phyloP scores from a whole-genome alignment of 2,113 vertebrate genomes.

The Dromaius novaehollandiae region DNA sequence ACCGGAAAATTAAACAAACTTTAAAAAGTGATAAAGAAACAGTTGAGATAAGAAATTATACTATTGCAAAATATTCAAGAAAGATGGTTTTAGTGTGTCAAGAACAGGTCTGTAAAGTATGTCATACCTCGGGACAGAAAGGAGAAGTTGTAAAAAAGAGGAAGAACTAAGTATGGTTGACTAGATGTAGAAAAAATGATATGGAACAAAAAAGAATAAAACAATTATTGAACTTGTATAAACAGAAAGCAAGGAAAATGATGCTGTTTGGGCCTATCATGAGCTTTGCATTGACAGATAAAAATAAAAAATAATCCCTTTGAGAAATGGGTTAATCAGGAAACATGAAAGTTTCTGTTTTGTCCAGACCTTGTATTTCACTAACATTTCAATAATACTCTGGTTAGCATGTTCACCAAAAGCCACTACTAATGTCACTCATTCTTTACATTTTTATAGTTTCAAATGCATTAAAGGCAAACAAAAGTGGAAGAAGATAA shows the following conservation, averaged over 20 bases:
- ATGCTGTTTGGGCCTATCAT: background rate
- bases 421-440: background rate
- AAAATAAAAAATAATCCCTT: background rate
- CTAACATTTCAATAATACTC: background rate
- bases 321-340: background rate
- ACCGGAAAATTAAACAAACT: background rate
- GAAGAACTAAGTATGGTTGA: background rate
- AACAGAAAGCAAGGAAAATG: background rate
- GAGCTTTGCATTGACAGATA: background rate
- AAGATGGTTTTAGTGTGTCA: background rate
- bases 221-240: background rate
- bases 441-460: background rate
- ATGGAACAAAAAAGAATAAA: background rate
- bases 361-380: background rate
- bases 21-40: background rate
- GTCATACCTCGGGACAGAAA: background rate
- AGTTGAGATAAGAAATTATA: background rate
- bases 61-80: background rate
- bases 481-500: background rate
- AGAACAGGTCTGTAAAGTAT: background rate
- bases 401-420: background rate
- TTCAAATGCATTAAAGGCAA: background rate
- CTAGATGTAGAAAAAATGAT: background rate
- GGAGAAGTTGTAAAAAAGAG: background rate
- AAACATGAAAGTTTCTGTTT: background rate